These are phyloP conservation scores for Andrena minutula DNA, from an alignment of 2,888 invertebrate genomes.

Conservation along the genomic window DNA sequence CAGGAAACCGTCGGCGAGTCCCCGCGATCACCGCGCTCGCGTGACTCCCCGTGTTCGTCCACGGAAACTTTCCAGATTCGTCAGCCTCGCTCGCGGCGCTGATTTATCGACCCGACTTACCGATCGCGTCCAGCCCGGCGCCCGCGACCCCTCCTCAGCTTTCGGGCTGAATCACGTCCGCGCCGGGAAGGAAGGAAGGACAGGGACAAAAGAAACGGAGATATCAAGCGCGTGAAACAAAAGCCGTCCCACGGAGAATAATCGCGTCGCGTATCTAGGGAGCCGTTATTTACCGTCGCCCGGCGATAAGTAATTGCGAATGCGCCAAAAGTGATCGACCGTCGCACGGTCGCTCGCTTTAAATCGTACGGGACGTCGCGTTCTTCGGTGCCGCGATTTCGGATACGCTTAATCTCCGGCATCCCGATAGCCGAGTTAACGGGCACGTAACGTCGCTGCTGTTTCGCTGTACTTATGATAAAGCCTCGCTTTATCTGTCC, in stretches of 20 bases:
- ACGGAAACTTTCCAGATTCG: too few species aligned
- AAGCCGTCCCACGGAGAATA: slow-evolving; percentile 37
- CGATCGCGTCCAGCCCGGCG: not conserved
- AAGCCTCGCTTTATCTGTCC: not conserved
- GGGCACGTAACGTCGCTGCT: slow-evolving; percentile 33
- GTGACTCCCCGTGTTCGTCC: too few species aligned
- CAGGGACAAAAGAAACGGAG: slow-evolving; percentile 5
- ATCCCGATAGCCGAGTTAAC: slow-evolving; percentile 41
- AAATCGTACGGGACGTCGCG: slow-evolving; percentile 35
- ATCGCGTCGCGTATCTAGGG: slow-evolving; percentile 48
- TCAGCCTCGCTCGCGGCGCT: not conserved
- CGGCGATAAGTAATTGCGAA: slow-evolving; percentile 52
- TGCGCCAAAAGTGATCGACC: slow-evolving; percentile 50
- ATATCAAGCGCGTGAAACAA: slow-evolving; percentile 25
- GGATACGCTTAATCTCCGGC: slow-evolving; percentile 39
- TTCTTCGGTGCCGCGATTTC: slow-evolving; percentile 6
- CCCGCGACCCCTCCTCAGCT: not conserved
- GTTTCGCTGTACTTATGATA: slow-evolving; percentile 18
- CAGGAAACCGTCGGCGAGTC: too few species aligned
- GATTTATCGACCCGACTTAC: slow-evolving; percentile 23
- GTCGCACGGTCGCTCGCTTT: slow-evolving; percentile 32
- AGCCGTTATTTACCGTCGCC: slow-evolving; percentile 49
- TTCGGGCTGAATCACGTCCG: slow-evolving; percentile 17
- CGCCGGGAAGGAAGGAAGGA: not conserved
- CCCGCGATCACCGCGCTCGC: too few species aligned